phyloP scores from a whole-genome alignment of 1,140 invertebrate genomes.

The Mercenaria mercenaria region DNA sequence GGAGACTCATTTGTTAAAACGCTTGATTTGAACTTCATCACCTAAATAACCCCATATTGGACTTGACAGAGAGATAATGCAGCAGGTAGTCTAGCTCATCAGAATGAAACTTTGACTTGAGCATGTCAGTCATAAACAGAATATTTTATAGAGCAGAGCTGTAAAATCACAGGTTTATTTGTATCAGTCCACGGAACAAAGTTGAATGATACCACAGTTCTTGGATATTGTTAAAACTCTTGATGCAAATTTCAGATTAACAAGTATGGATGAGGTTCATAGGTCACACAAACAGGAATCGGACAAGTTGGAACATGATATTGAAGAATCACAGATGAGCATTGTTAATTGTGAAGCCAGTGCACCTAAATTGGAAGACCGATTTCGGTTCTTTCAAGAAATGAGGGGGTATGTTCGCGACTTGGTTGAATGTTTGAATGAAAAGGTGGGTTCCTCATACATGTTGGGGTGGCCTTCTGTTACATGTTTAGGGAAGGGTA shows the following conservation, averaged over 20 bases:
- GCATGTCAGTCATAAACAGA: too few species aligned
- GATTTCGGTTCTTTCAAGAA: slow-evolving; percentile 97
- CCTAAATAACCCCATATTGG: too few species aligned
- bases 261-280: slow-evolving; percentile 88
- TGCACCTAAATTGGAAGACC: slow-evolving; percentile 89
- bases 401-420: slow-evolving; percentile 97
- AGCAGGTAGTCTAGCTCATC: too few species aligned
- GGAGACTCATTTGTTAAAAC: too few species aligned
- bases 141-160: too few species aligned
- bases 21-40: too few species aligned
- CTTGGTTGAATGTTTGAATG: slow-evolving; percentile 97
- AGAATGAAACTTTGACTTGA: too few species aligned
- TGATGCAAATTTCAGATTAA: slow-evolving; percentile 88
- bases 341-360: slow-evolving; percentile 71
- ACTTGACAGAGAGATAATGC: too few species aligned
- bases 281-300: slow-evolving; percentile 87
- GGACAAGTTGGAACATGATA: slow-evolving; percentile 78
- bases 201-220: too few species aligned
- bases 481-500: neutral
- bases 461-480: slow-evolving; percentile 53
- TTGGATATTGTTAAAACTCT: too few species aligned
- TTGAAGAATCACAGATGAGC: slow-evolving; percentile 89
- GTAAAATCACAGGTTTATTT: too few species aligned
- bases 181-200: too few species aligned
- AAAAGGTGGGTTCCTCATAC: slow-evolving; percentile 86